phyloP scores from a whole-genome alignment of 1,140 invertebrate genomes.

The Dendrolimus punctatus region DNA sequence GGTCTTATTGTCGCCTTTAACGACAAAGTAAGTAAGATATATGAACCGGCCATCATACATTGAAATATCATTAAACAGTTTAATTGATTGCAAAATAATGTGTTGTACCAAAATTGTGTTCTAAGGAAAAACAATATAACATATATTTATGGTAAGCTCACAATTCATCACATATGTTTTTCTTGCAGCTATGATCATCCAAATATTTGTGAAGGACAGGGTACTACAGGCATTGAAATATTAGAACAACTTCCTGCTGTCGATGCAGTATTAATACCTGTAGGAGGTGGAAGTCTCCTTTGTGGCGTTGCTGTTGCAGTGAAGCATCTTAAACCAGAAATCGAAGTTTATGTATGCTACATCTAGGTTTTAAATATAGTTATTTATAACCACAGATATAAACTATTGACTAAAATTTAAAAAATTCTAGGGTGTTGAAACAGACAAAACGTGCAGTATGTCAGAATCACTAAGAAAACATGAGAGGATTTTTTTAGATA shows the following conservation, averaged over 20 bases:
- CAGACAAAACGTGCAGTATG: slow-evolving; percentile 85
- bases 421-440: slow-evolving; percentile 83
- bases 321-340: slow-evolving; percentile 76
- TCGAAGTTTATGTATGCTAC: slow-evolving; percentile 48
- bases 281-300: slow-evolving; percentile 81
- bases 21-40: no score
- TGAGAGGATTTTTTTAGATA: slow-evolving; percentile 74
- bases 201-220: slow-evolving; percentile 80
- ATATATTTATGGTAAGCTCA: no score
- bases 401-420: neutral
- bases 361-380: neutral
- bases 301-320: slow-evolving; percentile 76
- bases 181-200: slow-evolving; percentile 77
- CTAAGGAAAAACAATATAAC: no score
- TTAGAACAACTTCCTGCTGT: slow-evolving; percentile 74
- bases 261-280: slow-evolving; percentile 74
- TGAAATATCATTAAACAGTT: no score
- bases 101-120: no score
- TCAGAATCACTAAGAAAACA: slow-evolving; percentile 77
- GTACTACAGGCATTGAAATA: slow-evolving; percentile 81
- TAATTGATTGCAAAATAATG: no score
- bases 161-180: neutral
- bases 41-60: no score
- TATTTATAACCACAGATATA: neutral
- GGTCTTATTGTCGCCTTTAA: no score